phyloP scores from a whole-genome alignment of 2,888 invertebrate species.

The Auanema sp. region DNA sequence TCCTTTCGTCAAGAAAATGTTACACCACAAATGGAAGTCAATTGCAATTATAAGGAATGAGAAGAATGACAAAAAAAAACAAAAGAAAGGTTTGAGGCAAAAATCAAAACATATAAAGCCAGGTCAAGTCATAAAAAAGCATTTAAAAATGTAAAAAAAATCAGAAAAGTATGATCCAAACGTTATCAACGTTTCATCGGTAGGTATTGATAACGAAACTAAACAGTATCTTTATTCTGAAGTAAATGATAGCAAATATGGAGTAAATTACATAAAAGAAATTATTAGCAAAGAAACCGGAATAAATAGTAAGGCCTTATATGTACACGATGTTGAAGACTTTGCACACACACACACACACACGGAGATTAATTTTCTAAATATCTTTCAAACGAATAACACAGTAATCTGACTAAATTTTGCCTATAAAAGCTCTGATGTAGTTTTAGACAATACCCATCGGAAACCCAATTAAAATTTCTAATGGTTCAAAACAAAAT shows the following conservation, averaged over 20 bases:
- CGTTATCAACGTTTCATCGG: conserved; percentile 2
- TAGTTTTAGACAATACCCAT: no score
- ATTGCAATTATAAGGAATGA: background rate
- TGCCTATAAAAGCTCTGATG: no score
- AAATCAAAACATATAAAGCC: background rate
- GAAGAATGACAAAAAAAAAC: background rate
- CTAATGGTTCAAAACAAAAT: conserved; percentile 1
- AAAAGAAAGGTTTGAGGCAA: background rate
- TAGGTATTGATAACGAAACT: background rate
- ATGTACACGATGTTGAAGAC: no score
- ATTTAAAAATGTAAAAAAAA: conserved; percentile 3
- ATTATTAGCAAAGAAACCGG: background rate
- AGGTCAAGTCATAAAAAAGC: background rate
- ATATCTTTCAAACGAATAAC: conserved; percentile 4
- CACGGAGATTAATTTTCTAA: background rate
- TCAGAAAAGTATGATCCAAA: background rate
- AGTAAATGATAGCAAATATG: background rate
- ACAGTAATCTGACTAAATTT: no score
- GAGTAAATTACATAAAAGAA: background rate
- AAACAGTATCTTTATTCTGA: background rate
- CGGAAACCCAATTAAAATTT: conserved; percentile 2
- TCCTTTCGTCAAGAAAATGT: conserved; percentile 3
- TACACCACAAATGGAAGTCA: background rate
- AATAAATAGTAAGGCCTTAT: background rate
- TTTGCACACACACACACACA: no score